Base-by-base conservation (phyloP, 2,113 vertebrate genomes). In the Trachemys scripta region DNA sequence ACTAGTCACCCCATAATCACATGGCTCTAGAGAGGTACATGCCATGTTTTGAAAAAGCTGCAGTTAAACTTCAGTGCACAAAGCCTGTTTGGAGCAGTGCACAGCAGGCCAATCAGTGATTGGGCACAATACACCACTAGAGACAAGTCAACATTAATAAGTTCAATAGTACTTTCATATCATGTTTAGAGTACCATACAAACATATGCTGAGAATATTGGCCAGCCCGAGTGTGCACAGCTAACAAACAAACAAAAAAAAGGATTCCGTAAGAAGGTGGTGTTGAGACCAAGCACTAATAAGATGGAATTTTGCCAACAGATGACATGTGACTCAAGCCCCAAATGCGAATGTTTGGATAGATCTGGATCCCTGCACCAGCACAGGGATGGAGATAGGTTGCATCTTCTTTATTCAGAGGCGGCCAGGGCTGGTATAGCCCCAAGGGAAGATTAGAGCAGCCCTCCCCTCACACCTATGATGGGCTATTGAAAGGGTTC, bases 1-100 rank as follows among this genome's bases (percentile, higher is more conserved):
- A 92, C 84, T 81, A 92, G 94, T 72, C 84, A 94, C 35, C 62
- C 87, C 91, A 72, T 87, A 95, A 93, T 94, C 81, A 82, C 75
- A 81, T 82, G 56, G 51, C 90, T 91, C 72, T 56, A 82, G 50
- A 88, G 50, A 90, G 69, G 59, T 85, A 38, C 1, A 0, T 89
- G 78, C 78, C 79, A 35, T 19, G 0, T 89, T 96, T 92, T 96
- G 88, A 95, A 92, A 24, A 93, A 91, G 84, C 85, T 49, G 54
- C 85, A 91, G 42, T 82, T 92, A n/a, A 90, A 53, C 84, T 92
- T 24, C 31, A 45, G 78, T 88, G 72, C 82, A 87, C 45, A 82
- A 78, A 88, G 72, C 89, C 54, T 87, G 90, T 10, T 79, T 65
- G 78, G 84, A 90, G 6, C 31, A 12, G n/a, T 3, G 20, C n/a